These are phyloP conservation scores for Microctonus hyperodae DNA, from an alignment of 2,888 invertebrate species.

Conservation along the genomic window DNA sequence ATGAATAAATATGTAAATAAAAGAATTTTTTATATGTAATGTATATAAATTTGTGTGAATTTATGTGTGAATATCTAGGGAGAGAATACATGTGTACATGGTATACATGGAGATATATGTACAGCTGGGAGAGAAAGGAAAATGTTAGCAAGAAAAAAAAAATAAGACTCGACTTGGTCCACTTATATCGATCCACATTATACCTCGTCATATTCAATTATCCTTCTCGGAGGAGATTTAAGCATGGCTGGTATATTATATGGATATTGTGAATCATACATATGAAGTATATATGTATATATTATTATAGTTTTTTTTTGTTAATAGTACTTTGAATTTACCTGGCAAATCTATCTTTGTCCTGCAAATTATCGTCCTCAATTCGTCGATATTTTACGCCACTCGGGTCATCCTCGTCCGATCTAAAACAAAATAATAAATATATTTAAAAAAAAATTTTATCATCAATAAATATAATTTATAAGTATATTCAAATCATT, in stretches of 20 bases:
- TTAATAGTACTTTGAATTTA: constrained; percentile 56
- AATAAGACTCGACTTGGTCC: neutral
- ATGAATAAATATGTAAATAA: neutral
- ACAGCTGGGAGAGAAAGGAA: too few relatives aligned
- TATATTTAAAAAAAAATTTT: neutral
- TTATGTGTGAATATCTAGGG: too few relatives aligned
- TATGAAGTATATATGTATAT: neutral
- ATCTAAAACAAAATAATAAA: constrained; percentile 66
- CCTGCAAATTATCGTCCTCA: constrained; percentile 94
- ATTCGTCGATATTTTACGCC: constrained; percentile 84
- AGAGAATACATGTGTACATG: too few relatives aligned
- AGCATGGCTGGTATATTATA: neutral
- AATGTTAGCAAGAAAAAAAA: neutral
- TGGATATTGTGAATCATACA: constrained; percentile 11
- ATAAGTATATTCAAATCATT: too few relatives aligned
- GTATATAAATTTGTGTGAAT: too few relatives aligned
- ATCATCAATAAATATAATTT: neutral
- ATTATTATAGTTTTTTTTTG: neutral
- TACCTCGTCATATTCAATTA: constrained; percentile 29
- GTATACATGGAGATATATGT: neutral
- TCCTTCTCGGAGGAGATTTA: neutral
- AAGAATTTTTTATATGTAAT: too few relatives aligned
- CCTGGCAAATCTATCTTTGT: constrained; percentile 97
- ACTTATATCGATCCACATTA: constrained; percentile 23
- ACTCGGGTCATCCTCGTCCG: constrained; percentile 88